These are phyloP conservation scores for Acropora yongei DNA, from an alignment of 64 coral and sea anemone genomes.

Conservation along the genomic window DNA sequence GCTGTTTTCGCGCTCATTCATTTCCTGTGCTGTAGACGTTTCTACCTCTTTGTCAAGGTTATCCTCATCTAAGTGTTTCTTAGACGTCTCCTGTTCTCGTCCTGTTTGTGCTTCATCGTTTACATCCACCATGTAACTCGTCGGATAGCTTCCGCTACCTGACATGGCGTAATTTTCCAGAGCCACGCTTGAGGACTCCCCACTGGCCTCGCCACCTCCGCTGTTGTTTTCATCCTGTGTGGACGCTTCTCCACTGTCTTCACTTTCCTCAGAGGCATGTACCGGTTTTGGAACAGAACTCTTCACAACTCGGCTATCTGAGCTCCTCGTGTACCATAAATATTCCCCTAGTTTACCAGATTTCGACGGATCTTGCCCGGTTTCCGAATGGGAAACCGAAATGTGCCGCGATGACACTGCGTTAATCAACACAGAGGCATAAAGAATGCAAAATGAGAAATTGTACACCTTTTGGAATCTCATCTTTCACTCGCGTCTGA, in stretches of 20 bases:
- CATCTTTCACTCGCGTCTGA: not conserved
- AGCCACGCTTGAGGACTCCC: conserved; percentile 1
- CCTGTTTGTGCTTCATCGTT: not conserved
- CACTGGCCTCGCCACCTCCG: not conserved
- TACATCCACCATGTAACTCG: conserved; percentile 25
- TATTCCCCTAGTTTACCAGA: conserved; percentile 46
- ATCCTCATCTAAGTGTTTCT: not conserved
- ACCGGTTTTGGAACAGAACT: conserved; percentile 1
- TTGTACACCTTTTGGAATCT: not conserved
- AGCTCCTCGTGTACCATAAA: conserved; percentile 22
- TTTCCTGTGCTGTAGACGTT: not conserved
- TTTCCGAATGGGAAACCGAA: not conserved
- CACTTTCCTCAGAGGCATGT: not conserved
- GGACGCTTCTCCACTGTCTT: not conserved
- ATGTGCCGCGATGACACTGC: conserved; percentile 15
- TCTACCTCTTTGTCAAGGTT: not conserved
- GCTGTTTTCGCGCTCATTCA: conserved; percentile 16
- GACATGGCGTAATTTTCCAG: not conserved
- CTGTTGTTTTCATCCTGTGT: not conserved
- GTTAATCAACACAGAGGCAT: not conserved
- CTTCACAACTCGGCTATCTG: not conserved
- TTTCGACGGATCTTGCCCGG: conserved; percentile 2
- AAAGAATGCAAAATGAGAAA: not conserved
- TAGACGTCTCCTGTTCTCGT: not conserved
- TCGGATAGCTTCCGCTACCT: conserved; percentile 21